phyloP scores from a whole-genome alignment of 2,797 vertebrate species.

The Tapirus indicus region DNA sequence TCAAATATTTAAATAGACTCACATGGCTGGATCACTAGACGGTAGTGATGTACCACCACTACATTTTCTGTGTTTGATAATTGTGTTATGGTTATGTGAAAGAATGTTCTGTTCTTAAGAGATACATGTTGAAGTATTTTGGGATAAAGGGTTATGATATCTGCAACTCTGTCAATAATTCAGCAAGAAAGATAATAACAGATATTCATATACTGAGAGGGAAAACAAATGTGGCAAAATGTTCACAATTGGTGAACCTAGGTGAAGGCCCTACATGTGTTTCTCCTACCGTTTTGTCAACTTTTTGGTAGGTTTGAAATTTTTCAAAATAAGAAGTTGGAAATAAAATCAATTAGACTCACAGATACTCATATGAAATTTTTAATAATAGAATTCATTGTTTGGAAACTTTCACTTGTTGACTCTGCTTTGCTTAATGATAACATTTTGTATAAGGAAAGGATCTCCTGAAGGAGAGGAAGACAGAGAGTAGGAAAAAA shows the following conservation, averaged over 20 bases:
- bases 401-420: background rate
- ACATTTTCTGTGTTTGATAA: constrained; percentile 26
- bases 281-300: background rate
- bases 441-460: background rate
- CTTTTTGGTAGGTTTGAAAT: background rate
- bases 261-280: background rate
- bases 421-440: background rate
- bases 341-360: constrained; percentile 42
- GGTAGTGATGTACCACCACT: background rate
- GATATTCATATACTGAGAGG: background rate
- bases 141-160: background rate
- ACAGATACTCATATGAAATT: background rate
- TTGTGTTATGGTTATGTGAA: background rate
- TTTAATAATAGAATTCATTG: background rate
- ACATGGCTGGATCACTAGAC: background rate
- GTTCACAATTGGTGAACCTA: background rate
- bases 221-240: constrained; percentile 38
- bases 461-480: background rate
- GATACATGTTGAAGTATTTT: background rate
- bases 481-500: background rate
- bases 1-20: constrained; percentile 19
- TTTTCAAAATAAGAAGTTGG: constrained; percentile 38
- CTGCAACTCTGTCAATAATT: background rate
- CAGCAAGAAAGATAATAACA: constrained; percentile 25
- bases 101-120: constrained; percentile 45